Evolutionary conservation across 2,797 vertebrate species (phyloP).

Genomic region (Rhinella marina): DNA sequence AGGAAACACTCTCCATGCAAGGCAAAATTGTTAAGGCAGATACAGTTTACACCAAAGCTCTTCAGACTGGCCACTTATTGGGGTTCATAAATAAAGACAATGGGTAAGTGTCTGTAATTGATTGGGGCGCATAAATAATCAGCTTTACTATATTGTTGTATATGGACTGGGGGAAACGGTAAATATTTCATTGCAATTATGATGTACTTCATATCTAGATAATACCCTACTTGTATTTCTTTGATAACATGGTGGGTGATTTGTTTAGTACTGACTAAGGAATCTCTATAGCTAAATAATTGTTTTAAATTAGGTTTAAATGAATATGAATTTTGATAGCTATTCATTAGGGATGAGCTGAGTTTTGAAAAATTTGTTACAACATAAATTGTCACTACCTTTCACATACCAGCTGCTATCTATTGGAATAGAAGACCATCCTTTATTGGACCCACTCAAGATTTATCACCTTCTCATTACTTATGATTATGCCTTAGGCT

Average conservation of each 20-base stretch:
- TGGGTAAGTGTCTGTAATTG: conserved; percentile 26
- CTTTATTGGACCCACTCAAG: too few species aligned
- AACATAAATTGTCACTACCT: too few species aligned
- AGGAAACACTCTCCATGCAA: neutral
- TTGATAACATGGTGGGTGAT: neutral
- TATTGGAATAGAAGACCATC: too few species aligned
- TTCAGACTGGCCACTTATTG: conserved; percentile 32
- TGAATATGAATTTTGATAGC: neutral
- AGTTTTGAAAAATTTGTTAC: too few species aligned
- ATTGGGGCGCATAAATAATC: neutral
- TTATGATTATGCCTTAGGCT: too few species aligned
- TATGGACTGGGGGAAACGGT: too few species aligned
- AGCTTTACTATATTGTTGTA: neutral
- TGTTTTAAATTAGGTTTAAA: neutral
- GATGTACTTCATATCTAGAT: neutral
- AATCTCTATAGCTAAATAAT: neutral
- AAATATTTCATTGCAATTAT: neutral
- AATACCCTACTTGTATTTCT: neutral
- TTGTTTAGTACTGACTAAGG: neutral
- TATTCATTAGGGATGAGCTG: too few species aligned
- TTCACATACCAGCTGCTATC: too few species aligned
- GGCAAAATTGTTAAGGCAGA: neutral
- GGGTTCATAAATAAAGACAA: accelerated
- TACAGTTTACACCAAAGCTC: neutral
- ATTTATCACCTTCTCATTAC: too few species aligned